phyloP scores from a whole-genome alignment of 2,888 invertebrate species.

The Altica lythri region DNA sequence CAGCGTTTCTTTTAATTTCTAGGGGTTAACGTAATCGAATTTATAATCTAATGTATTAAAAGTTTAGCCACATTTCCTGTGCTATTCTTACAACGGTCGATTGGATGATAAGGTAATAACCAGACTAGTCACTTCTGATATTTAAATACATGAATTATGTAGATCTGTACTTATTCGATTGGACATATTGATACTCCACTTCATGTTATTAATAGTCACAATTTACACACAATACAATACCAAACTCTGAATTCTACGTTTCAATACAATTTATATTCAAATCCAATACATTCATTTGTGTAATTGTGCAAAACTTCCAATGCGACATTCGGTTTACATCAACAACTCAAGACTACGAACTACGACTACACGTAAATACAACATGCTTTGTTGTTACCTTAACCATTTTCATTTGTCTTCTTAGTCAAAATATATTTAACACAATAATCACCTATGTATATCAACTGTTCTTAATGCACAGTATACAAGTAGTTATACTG shows the following conservation, averaged over 20 bases:
- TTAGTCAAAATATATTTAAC: constrained; percentile 6
- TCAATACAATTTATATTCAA: constrained; percentile 57
- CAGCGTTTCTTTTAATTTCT: too few relatives aligned
- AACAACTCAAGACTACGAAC: constrained; percentile 28
- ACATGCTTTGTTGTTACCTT: constrained; percentile 14
- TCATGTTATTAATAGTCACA: constrained; percentile 57
- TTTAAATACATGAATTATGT: constrained; percentile 60
- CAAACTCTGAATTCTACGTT: constrained; percentile 50
- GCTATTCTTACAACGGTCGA: constrained; percentile 46
- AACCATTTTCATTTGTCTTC: constrained; percentile 16
- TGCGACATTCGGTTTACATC: constrained; percentile 29
- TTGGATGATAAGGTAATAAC: constrained; percentile 57
- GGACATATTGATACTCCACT: constrained; percentile 59
- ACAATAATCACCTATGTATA: too few relatives aligned
- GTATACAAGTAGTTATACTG: too few relatives aligned
- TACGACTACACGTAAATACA: constrained; percentile 2
- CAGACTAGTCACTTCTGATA: constrained; percentile 50
- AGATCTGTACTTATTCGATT: constrained; percentile 58
- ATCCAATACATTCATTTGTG: constrained; percentile 53
- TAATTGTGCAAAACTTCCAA: constrained; percentile 43
- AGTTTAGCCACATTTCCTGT: constrained; percentile 13
- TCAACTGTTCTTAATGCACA: too few relatives aligned
- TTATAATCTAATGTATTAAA: background rate
- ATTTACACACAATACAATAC: constrained; percentile 58
- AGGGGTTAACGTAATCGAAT: too few relatives aligned